These are phyloP conservation scores for Micoletzkya japonica DNA, from an alignment of 2,888 invertebrate genomes.

Conservation along the genomic window DNA sequence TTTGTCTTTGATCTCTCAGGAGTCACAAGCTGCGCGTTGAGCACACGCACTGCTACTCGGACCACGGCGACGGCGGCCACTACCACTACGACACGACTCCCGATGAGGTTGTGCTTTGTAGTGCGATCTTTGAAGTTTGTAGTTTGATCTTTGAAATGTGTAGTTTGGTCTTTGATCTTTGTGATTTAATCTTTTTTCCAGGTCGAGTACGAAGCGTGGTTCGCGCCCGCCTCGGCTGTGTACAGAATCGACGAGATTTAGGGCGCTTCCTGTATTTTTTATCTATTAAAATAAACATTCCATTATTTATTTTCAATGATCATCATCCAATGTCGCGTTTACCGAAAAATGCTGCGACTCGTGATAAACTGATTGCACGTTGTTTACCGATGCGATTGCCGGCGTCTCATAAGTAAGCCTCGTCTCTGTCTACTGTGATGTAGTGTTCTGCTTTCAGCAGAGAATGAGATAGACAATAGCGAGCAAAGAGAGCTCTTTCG, in stretches of 20 bases:
- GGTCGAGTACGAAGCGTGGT: conserved; percentile 87
- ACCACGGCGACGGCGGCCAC: conserved; percentile 75
- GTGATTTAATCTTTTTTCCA: too few species aligned
- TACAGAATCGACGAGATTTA: conserved; percentile 69
- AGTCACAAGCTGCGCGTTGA: conserved; percentile 86
- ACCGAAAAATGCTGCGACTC: background rate
- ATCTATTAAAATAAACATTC: background rate
- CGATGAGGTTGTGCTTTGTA: conserved; percentile 67
- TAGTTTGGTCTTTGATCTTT: background rate
- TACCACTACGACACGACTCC: conserved; percentile 95
- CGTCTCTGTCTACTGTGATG: too few species aligned
- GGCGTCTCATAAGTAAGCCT: too few species aligned
- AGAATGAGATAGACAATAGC: too few species aligned
- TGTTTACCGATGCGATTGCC: too few species aligned
- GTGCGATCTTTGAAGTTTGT: background rate
- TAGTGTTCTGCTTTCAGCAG: too few species aligned
- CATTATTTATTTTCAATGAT: background rate
- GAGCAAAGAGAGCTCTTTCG: too few species aligned
- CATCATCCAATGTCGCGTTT: background rate
- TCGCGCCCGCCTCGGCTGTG: conserved; percentile 74
- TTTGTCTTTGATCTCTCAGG: background rate
- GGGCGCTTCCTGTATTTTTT: background rate
- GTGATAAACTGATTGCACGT: too few species aligned
- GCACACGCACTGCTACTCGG: conserved; percentile 83
- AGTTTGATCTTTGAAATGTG: background rate